Base-by-base conservation (phyloP, 92 coral and sea anemone genomes). In the Porites evermanni region DNA sequence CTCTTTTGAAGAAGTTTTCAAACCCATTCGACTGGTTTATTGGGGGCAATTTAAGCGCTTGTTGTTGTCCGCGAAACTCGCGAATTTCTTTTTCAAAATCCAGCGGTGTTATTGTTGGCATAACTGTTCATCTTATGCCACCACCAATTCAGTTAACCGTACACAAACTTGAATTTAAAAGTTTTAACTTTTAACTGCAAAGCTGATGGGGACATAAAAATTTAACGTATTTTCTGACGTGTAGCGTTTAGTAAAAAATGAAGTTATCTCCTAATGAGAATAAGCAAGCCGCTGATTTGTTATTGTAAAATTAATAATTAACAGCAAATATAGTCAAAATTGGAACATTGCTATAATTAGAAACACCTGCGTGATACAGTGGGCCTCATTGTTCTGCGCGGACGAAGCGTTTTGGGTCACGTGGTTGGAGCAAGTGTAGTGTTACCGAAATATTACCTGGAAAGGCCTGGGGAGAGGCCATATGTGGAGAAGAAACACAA, bases 91-190 rank as follows among this genome's bases (percentile, higher is more conserved):
- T 68, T 61, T 60, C 65, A 12, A 77, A 77, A 58, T 77, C 80
- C 24, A 77, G 16, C 17, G 80, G 80, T 10, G 80, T 77, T 29
- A 77, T 77, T 26, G 61, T 16, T 59, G 80, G 80, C 80, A 77
- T 77, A 12, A 32, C 53, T 56, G 16, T 56, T 56, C 3, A 56
- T 56, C 61, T 72, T 50, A 56, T 8, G 47, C 47, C 47, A 4
- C 44, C 7, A 2, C 13, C 4, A 1, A 51, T 47, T 72, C n/a
- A 16, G 12, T 18, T 51, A 16, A 3, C 6, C 18, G 38, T 13
- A 16, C 18, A 50, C 24, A 23, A 53, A 58, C 10, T 21, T 29
- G 69, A 77, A 38, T 2, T 29, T 12, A 58, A 77, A 9, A 61
- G 14, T 38, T 38, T 38, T 38, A 4, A 38, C 47, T 38, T 38